Base-by-base conservation (phyloP, 2,113 vertebrate genomes). In the Oncorhynchus keta region DNA sequence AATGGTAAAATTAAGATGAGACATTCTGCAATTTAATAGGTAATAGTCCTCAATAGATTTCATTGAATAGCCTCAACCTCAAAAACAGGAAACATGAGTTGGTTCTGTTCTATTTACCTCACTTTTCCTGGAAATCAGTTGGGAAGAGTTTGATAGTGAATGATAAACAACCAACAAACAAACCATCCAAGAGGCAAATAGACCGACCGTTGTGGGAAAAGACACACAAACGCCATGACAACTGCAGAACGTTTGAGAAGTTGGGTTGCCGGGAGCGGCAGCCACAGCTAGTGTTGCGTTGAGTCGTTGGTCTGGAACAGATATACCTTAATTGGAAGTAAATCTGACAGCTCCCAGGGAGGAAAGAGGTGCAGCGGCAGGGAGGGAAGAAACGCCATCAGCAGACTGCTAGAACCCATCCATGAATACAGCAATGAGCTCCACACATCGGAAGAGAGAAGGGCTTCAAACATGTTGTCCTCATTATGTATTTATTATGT, bases 291-390 rank as follows among this genome's bases (percentile, higher is more conserved):
- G 3, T 86, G 82, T 90, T 79, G 81, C 78, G 87, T 87, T 84
- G 85, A 91, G 78, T 86, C 79, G 79, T 70, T 87, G 90, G 88
- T 90, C 87, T 91, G 91, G 86, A 93, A 92, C 88, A 91, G 91
- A 92, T 92, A 92, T 90, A 89, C 91, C 78, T 93, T 93, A 93
- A 94, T 92, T 94, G 91, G 93, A 92, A 91, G 89, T 88, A 92
- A 92, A 92, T 91, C 86, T 93, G 92, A 93, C 92, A 94, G 93
- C 89, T 93, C 84, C 76, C 26, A 79, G 84, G 86, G 83, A 88
- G 81, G 88, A 81, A 87, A 77, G 81, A 89, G 74, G 80, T 83
- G 75, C 67, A 9, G 76, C 61, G 32, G 57, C 51, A 55, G 67
- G 26, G 48, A 35, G 24, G 62, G 75, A 62, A 78, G 70, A 78